A percentile compares a stretch with the other conserved stretches of the same genome.
Conservation (phyloP, 2,797 vertebrate genomes). For the Ispidina lecontei region DNA sequence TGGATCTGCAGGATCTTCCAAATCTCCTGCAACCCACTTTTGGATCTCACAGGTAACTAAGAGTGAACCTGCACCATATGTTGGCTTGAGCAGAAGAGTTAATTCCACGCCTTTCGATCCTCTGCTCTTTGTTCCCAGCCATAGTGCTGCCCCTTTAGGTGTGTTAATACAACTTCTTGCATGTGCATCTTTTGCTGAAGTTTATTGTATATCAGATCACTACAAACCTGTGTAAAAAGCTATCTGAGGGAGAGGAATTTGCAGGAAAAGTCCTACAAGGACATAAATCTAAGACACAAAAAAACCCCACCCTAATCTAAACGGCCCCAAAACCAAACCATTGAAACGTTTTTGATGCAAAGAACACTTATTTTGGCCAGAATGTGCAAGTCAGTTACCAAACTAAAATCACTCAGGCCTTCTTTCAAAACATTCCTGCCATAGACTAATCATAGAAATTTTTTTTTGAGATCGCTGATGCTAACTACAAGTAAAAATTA, state of each 20-base stretch:
- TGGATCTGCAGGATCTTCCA: neutral
- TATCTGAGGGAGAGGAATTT: neutral
- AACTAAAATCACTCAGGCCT: neutral
- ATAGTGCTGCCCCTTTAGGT: neutral
- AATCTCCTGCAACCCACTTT: fast-evolving
- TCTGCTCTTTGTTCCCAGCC: neutral
- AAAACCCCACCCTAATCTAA: neutral
- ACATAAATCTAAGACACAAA: neutral
- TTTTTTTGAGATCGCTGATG: neutral
- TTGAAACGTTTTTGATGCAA: fast-evolving
- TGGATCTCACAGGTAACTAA: neutral
- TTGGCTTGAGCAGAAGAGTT: neutral
- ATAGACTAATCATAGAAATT: neutral
- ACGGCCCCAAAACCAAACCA: neutral
- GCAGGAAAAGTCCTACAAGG: neutral
- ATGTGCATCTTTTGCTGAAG: neutral
- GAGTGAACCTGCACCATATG: fast-evolving
- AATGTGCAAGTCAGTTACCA: neutral
- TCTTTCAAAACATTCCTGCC: neutral
- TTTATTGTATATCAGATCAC: neutral
- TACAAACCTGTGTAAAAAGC: neutral
- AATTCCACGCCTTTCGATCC: neutral
- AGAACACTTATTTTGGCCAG: neutral
- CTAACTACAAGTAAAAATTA: neutral
- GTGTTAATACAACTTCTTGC: neutral